A percentile compares a stretch with the other conserved stretches of the same genome.
Conservation (phyloP, 2,113 vertebrate species). For the Eretmochelys imbricata region DNA sequence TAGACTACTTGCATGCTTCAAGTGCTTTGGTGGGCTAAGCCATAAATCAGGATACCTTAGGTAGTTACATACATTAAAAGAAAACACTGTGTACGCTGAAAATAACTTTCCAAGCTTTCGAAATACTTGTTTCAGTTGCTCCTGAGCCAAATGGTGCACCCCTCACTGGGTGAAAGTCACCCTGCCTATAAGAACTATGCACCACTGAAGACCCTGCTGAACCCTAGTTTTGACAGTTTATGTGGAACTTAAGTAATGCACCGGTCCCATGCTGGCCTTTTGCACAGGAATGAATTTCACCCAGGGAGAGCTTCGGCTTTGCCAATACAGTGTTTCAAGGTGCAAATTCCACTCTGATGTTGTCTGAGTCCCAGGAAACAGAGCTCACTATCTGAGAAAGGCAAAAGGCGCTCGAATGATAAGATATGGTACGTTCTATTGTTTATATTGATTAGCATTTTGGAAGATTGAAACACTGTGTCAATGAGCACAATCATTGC, state of each 20-base stretch:
- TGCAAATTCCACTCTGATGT: rapidly evolving
- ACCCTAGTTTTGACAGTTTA: background rate
- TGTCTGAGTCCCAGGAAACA: background rate
- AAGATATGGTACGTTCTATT: background rate
- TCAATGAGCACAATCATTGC: background rate
- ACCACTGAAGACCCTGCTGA: background rate
- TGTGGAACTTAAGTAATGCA: background rate
- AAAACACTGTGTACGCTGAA: constrained; percentile 40
- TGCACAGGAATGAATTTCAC: background rate
- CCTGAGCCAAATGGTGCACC: background rate
- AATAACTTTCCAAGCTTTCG: constrained; percentile 44
- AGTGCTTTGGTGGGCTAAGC: background rate
- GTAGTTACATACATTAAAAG: constrained; percentile 14
- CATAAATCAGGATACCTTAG: constrained; percentile 34
- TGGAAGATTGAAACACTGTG: background rate
- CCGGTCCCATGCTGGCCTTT: background rate
- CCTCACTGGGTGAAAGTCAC: background rate
- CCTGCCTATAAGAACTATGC: background rate
- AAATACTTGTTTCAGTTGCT: constrained; percentile 33
- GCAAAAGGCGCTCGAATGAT: background rate
- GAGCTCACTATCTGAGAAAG: background rate
- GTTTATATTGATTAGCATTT: background rate
- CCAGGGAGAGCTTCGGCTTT: background rate
- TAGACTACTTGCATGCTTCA: background rate
- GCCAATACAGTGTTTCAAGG: background rate